Base-by-base conservation (phyloP, 2,797 vertebrate genomes). In the Psittacula echo region DNA sequence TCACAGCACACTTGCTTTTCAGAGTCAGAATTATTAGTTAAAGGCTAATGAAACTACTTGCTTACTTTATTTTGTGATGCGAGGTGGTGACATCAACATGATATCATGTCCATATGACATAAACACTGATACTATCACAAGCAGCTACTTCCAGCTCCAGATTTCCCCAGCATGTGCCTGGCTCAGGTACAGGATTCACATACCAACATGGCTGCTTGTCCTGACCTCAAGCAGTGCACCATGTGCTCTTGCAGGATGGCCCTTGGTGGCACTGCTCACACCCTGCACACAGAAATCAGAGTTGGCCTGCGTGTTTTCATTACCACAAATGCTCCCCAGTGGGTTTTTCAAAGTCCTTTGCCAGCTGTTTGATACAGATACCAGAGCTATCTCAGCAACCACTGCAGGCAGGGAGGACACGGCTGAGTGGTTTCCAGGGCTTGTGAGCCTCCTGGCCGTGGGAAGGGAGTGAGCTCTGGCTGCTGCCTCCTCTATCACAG, bases 151-250 rank as follows among this genome's bases (percentile, higher is more conserved):
- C 12, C n/a, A 78, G 30, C 27, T 85, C 22, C 18, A 50, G 29
- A 6, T 18, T 54, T 70, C 7, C 14, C 2, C 1, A 39, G 6
- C 10, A 18, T 24, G n/a, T 24, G 29, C 23, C 42, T 73, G 27
- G 17, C 7, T 76, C 51, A 41, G 7, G 11, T n/a, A 18, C 23
- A 71, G 41, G 23, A 34, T 34, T 50, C 2, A 29, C 6, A 9
- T 11, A 8, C 9, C 1, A 1, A 18, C 53, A 39, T 0, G 0
- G 37, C 30, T 2, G 1, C 66, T 77, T 47, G 22, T n/a, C 17
- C 23, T 9, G 1, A 17, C 32, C 70, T 72, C 58, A 56, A 19
- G 27, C 0, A 1, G 13, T 34, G 13, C 29, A 66, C 3, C 20
- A 7, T 1, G 1, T 1, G 3, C 20, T 13, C 19, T 54, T 44